These are phyloP conservation scores for Prunella fulvescens DNA, from an alignment of 2,113 vertebrate species.

Conservation along the genomic window DNA sequence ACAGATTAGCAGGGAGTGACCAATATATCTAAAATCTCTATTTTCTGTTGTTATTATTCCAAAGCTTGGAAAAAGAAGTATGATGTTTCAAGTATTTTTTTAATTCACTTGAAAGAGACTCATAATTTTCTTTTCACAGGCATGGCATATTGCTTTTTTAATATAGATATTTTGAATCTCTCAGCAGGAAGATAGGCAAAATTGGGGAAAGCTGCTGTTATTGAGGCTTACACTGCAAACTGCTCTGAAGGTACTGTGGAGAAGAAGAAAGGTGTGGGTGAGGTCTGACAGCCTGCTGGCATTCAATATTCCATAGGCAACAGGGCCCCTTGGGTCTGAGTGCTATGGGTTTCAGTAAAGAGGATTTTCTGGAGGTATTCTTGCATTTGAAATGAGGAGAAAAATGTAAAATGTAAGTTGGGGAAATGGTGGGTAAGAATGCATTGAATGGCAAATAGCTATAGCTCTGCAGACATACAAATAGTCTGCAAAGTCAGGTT, in stretches of 20 bases:
- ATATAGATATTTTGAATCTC: background rate
- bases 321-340: background rate
- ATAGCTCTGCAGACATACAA: background rate
- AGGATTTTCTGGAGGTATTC: background rate
- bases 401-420: background rate
- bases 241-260: background rate
- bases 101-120: background rate
- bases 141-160: background rate
- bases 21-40: background rate
- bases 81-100: background rate
- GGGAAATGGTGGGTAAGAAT: background rate
- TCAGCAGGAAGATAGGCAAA: background rate
- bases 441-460: background rate
- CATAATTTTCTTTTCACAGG: background rate
- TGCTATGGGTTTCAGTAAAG: background rate
- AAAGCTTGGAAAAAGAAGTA: background rate
- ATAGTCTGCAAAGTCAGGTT: background rate
- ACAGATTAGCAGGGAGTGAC: background rate
- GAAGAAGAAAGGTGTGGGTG: background rate
- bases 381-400: background rate
- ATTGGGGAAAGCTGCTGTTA: background rate
- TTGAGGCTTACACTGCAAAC: background rate
- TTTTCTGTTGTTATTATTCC: background rate
- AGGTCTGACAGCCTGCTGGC: background rate
- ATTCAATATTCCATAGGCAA: background rate